Base-by-base conservation (phyloP, 2,113 vertebrate genomes). In the Caracal caracal region DNA sequence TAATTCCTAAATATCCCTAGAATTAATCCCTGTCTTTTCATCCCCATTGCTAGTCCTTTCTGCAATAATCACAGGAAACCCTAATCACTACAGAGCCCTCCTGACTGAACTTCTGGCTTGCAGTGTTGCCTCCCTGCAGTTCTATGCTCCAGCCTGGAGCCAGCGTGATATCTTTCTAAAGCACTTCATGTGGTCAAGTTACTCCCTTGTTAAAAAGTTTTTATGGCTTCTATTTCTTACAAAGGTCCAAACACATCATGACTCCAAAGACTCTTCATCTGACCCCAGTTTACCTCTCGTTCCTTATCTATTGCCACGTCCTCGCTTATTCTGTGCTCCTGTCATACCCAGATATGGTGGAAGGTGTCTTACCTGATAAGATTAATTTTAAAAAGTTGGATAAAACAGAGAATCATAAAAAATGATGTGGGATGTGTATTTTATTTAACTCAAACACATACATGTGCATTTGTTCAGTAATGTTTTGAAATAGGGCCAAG, bases 401-500 rank as follows among this genome's bases (percentile, higher is more conserved):
- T 68, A 78, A 88, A 75, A 90, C 3, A n/a, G 43, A n/a, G n/a
- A 78, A 79, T 82, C 24, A 75, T 56, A 35, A 93, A 83, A 84
- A 95, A 73, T 75, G 33, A 51, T 51, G 49, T 28, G 24, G 2
- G n/a, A 81, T 70, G 4, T 6, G 20, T 85, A 86, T 78, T 89
- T 81, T 89, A 97, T 94, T 94, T n/a, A 80, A 88, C 37, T 56
- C 11, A n/a, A 88, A 56, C 47, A 83, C 37, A 53, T 30, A 76
- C 76, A 63, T 80, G 43, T 65, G 33, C 4, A 89, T 96, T 91
- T 95, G n/a, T 63, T 96, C 28, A 89, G 40, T 63, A 83, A 79
- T 80, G 15, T 89, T 93, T 94, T 95, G 53, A 86, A 94, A 68
- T 1, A 81, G 35, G 33, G 47, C 90, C 92, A 94, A 83, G 78